These are phyloP conservation scores for Anarhynchus alexandrinus DNA, from an alignment of 2,113 vertebrate genomes.

Conservation along the genomic window DNA sequence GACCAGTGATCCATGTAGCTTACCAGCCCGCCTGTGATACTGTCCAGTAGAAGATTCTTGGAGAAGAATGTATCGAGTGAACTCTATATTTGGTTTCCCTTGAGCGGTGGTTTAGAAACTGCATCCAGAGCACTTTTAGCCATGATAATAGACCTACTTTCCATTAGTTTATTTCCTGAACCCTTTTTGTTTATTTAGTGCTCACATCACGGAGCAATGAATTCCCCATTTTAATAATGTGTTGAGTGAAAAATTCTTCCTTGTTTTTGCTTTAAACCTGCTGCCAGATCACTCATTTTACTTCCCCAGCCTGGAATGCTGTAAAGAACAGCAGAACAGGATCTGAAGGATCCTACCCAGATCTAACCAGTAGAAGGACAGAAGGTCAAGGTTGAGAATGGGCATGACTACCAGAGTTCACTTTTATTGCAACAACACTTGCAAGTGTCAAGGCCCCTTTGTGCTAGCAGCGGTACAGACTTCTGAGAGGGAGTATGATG, in stretches of 20 bases:
- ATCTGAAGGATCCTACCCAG: not conserved
- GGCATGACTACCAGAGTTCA: not conserved
- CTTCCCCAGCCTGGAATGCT: not conserved
- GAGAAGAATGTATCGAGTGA: not conserved
- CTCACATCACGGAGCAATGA: not conserved
- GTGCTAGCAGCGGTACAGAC: not conserved
- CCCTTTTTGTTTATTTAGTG: not conserved
- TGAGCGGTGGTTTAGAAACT: not conserved
- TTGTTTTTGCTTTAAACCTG: not conserved
- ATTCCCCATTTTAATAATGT: not conserved
- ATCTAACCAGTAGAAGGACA: not conserved
- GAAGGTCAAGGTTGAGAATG: not conserved
- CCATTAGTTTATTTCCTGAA: not conserved
- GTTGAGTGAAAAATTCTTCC: not conserved
- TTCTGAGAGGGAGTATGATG: not conserved
- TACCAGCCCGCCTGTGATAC: not conserved
- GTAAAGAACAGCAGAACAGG: not conserved
- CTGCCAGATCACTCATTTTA: not conserved
- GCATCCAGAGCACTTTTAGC: not conserved
- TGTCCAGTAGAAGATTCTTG: not conserved
- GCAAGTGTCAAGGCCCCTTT: not conserved
- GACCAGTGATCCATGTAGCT: not conserved
- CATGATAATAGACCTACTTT: not conserved
- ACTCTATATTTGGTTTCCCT: not conserved
- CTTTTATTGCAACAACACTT: not conserved